These are phyloP conservation scores for Cephus sareptanus DNA, from an alignment of 2,888 invertebrate species.

Conservation along the genomic window DNA sequence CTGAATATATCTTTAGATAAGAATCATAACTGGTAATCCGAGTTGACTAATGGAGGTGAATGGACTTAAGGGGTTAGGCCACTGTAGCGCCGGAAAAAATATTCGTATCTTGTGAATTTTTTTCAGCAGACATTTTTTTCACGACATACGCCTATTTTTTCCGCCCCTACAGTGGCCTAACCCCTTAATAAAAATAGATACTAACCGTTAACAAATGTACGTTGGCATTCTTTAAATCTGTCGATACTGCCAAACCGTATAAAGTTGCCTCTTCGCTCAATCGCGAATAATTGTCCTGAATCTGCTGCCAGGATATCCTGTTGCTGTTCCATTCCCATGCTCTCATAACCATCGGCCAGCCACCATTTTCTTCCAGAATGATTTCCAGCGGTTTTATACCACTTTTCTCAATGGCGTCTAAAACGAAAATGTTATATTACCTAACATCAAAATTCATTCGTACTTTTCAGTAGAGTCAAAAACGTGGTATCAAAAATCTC, in stretches of 20 bases:
- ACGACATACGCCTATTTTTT: too few species aligned
- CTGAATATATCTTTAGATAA: not conserved
- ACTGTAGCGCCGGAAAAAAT: too few species aligned
- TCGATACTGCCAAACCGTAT: constrained; percentile 7
- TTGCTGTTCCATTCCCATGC: constrained; percentile 40
- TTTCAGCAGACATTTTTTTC: too few species aligned
- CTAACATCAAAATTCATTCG: not conserved
- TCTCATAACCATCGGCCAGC: constrained; percentile 28
- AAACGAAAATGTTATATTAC: not conserved
- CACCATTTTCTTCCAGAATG: constrained; percentile 59
- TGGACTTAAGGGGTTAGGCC: not conserved
- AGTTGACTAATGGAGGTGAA: not conserved
- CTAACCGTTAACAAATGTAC: constrained; percentile 7
- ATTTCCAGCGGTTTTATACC: constrained; percentile 71
- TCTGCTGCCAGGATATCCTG: constrained; percentile 15
- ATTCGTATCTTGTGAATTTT: too few species aligned
- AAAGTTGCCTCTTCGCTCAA: constrained; percentile 1
- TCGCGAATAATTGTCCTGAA: constrained; percentile 13
- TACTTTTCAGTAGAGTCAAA: not conserved
- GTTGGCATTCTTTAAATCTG: constrained; percentile 14
- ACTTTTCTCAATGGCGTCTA: constrained; percentile 67
- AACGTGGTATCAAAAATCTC: too few species aligned
- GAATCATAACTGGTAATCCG: not conserved
- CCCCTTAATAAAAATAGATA: not conserved
- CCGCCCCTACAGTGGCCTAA: too few species aligned